Conservation (phyloP, 2,797 vertebrate species). For the Cheracebus regulus region DNA sequence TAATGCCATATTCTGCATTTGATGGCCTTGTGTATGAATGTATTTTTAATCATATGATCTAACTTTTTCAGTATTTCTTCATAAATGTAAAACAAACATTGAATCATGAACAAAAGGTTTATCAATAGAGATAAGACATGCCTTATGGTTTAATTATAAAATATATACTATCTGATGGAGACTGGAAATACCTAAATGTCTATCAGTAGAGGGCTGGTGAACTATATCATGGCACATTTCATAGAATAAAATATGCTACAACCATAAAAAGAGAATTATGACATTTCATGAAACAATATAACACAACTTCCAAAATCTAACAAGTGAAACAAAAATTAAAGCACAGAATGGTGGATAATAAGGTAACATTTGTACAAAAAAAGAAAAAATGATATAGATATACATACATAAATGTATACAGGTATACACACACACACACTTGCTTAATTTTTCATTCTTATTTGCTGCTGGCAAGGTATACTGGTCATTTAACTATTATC, state of each 20-base stretch:
- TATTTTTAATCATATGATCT: background rate
- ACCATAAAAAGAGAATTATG: constrained; percentile 29
- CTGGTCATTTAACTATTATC: background rate
- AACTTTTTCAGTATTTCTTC: background rate
- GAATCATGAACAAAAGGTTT: constrained; percentile 22
- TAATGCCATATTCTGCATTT: background rate
- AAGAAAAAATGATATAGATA: background rate
- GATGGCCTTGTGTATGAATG: background rate
- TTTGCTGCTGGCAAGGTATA: background rate
- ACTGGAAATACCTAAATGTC: background rate
- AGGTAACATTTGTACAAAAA: constrained; percentile 4
- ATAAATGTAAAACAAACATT: constrained; percentile 3
- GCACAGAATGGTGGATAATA: background rate
- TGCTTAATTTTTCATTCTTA: background rate
- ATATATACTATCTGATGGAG: background rate
- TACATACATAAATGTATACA: background rate
- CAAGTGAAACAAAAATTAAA: constrained; percentile 29
- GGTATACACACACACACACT: background rate
- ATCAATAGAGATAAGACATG: background rate
- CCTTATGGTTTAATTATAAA: background rate
- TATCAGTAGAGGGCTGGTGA: background rate
- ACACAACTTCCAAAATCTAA: constrained; percentile 12
- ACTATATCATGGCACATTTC: background rate
- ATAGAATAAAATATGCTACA: constrained; percentile 29
- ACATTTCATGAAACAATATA: background rate